These are phyloP conservation scores for Dryobates pubescens DNA, from an alignment of 2,797 vertebrate species.

Conservation along the genomic window DNA sequence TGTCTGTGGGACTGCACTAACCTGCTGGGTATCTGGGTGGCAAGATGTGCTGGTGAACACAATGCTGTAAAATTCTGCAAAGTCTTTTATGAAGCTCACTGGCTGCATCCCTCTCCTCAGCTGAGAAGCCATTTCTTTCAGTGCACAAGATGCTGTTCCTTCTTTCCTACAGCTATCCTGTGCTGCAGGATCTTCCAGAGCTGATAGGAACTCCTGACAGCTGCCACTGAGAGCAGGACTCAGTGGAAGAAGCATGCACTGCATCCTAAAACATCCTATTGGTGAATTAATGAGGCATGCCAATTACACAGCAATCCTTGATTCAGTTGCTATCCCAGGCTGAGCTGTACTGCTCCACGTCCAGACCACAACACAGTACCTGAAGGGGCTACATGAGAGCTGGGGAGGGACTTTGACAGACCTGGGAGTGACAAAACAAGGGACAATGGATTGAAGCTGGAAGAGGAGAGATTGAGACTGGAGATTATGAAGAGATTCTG, in stretches of 20 bases:
- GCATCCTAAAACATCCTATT: neutral
- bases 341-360: neutral
- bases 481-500: too few relatives aligned
- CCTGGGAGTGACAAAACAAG: too few relatives aligned
- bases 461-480: too few relatives aligned
- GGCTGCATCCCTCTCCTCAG: neutral
- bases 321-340: neutral
- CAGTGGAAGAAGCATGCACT: neutral
- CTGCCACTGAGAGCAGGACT: neutral
- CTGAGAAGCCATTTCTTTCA: neutral
- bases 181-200: slow-evolving; percentile 2
- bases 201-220: slow-evolving; percentile 39
- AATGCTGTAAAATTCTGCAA: neutral
- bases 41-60: neutral
- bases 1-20: neutral
- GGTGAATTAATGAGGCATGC: neutral
- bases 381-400: too few relatives aligned
- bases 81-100: neutral
- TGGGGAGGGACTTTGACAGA: too few relatives aligned
- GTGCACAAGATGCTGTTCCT: neutral
- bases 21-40: neutral
- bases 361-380: neutral
- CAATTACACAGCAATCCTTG: neutral
- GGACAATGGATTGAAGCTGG: too few relatives aligned
- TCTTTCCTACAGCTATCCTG: neutral